Evolutionary conservation across 2,888 invertebrate species (phyloP), one percentile per base, ranked within the genome.

Genomic region (Plemyria rubiginata): DNA sequence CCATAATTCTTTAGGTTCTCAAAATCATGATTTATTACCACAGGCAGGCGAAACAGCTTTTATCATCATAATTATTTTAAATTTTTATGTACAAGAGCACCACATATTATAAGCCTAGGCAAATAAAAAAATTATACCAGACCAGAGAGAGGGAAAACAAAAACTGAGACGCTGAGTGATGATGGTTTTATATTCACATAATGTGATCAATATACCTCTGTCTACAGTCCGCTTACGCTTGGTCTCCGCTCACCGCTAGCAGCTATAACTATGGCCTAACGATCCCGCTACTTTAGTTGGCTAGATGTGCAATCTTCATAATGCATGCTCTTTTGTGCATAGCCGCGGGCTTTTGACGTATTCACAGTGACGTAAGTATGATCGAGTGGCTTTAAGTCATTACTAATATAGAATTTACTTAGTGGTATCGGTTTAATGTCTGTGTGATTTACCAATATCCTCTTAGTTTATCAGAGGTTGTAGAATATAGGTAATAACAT

Each of bases 301-400:
- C 86, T 88, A 89, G 90, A 92, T 90, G 87, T 85, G 86, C 88
- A 92, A 92, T 92, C 92, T 92, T 90, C 90, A 90, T 92, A 92
- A 92, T 92, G 91, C 91, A 91, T 91, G 89, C 65, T 62, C 85
- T 90, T 90, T 89, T 88, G 85, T 84, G 77, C 78, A 60, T 55
- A 63, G 67, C 82, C 76, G 79, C 76, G 80, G 82, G 77, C 65
- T 63, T 62, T 65, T 72, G 73, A 74, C 73, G 73, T 74, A 69
- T 71, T 71, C 65, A n/a, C 62, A 62, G 63, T 74, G 74, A 74
- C 71, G 71, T 72, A 70, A 73, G 70, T 66, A 69, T 69, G 68
- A 71, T 68, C 70, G 64, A 70, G 68, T 70, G 71, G 62, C 9
- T 60, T 67, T 66, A 59, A 60, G 66, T 59, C 62, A 65, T 57